These are phyloP conservation scores for Poeciliopsis turneri DNA, from an alignment of 2,797 vertebrate genomes.

Conservation along the genomic window DNA sequence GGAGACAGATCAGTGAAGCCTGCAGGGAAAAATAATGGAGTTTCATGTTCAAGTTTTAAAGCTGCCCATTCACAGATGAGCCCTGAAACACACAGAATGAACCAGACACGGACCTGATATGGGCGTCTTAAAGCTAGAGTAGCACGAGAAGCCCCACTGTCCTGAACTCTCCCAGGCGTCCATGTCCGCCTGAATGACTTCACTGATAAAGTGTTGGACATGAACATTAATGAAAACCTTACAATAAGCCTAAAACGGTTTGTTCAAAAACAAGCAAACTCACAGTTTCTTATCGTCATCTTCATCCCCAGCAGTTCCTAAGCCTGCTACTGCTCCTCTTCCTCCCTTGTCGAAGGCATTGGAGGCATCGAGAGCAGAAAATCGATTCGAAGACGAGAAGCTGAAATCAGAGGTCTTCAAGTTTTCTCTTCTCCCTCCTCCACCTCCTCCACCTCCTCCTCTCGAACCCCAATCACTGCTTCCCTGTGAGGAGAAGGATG, in stretches of 20 bases:
- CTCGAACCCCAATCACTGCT: slow-evolving; percentile 68
- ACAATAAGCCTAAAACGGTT: neutral
- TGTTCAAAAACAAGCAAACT: slow-evolving; percentile 56
- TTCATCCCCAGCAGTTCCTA: slow-evolving; percentile 69
- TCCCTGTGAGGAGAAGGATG: slow-evolving; percentile 78
- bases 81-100: neutral
- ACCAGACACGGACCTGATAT: slow-evolving; percentile 83
- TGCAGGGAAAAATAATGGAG: slow-evolving; percentile 48
- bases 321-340: slow-evolving; percentile 29
- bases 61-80: neutral
- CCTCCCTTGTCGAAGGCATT: slow-evolving; percentile 62
- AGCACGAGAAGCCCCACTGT: slow-evolving; percentile 92
- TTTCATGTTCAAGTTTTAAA: neutral
- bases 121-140: slow-evolving; percentile 76
- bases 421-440: slow-evolving; percentile 68
- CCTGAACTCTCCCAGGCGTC: slow-evolving; percentile 89
- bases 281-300: slow-evolving; percentile 87
- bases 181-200: slow-evolving; percentile 87
- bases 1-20: slow-evolving; percentile 91
- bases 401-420: slow-evolving; percentile 67
- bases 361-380: slow-evolving; percentile 66
- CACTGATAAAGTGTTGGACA: slow-evolving; percentile 72
- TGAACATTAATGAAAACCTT: neutral
- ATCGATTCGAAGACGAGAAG: slow-evolving; percentile 84
- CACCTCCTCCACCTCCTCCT: slow-evolving; percentile 64